Evolutionary conservation across 2,113 vertebrate species (phyloP).

Genomic region (Agelaius tricolor): DNA sequence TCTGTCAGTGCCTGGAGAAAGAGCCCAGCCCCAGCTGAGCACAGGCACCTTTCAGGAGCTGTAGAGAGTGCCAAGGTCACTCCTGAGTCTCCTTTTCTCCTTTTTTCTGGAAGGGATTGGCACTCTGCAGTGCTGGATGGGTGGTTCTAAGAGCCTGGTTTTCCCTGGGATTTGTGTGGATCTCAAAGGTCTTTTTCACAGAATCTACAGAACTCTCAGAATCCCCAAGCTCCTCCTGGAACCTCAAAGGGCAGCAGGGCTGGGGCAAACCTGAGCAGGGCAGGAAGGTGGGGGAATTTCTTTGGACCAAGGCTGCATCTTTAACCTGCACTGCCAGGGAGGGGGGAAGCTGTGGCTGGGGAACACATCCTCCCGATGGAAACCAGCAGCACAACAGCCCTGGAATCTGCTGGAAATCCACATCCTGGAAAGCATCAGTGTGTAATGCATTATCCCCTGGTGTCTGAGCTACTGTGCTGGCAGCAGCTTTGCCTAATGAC

Average conservation of each 20-base stretch:
- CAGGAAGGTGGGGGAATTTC: not conserved
- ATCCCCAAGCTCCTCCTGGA: not conserved
- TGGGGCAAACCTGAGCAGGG: not conserved
- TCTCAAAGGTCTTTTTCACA: no score
- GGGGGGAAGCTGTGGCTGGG: not conserved
- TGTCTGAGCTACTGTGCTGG: slow-evolving; percentile 63
- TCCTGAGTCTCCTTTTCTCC: no score
- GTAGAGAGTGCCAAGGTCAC: no score
- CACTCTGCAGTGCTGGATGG: no score
- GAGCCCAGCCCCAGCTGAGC: no score
- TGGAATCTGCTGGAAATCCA: not conserved
- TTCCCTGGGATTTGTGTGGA: no score
- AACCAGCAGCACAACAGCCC: not conserved
- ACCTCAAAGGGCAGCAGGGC: not conserved
- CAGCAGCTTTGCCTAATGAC: slow-evolving; percentile 35
- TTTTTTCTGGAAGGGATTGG: no score
- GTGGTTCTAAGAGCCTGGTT: no score
- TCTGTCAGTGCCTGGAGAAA: no score
- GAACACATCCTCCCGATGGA: not conserved
- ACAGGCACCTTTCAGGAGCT: no score
- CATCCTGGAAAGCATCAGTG: slow-evolving; percentile 40
- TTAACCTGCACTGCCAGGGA: not conserved
- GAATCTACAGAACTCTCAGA: no score
- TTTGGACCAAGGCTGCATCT: not conserved
- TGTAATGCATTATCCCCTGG: slow-evolving; percentile 34